These are phyloP conservation scores for Drosophila neutralis DNA, from an alignment of 2,888 invertebrate genomes.

Conservation along the genomic window DNA sequence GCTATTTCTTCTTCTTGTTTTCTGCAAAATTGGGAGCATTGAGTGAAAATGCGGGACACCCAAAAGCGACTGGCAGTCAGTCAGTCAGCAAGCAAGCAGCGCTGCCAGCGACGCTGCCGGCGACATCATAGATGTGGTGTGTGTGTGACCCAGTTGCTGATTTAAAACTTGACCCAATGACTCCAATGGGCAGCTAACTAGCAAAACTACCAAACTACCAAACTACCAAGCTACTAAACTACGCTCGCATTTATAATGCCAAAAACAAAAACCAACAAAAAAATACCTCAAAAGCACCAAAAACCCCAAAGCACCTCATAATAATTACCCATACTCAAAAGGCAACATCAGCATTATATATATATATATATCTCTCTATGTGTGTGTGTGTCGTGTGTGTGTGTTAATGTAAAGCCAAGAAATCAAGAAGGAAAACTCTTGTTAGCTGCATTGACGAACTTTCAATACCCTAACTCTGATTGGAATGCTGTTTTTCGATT, in stretches of 20 bases:
- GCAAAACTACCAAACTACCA: slow-evolving; percentile 48
- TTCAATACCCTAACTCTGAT: slow-evolving; percentile 9
- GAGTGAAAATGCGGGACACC: slow-evolving; percentile 73
- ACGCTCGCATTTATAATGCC: slow-evolving; percentile 48
- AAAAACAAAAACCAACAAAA: slow-evolving; percentile 21
- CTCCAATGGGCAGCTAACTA: slow-evolving; percentile 77
- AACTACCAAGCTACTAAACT: slow-evolving; percentile 41
- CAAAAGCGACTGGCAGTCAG: slow-evolving; percentile 47
- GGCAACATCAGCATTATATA: slow-evolving; percentile 16
- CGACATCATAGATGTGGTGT: slow-evolving; percentile 14
- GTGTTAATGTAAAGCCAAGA: slow-evolving; percentile 1
- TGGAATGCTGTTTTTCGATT: background rate
- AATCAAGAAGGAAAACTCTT: slow-evolving; percentile 2
- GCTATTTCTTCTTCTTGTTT: slow-evolving; percentile 38
- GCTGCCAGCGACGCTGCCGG: slow-evolving; percentile 20
- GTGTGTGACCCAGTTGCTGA: slow-evolving; percentile 77
- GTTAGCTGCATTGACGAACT: slow-evolving; percentile 1
- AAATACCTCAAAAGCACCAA: background rate
- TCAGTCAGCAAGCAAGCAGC: slow-evolving; percentile 17
- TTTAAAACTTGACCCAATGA: slow-evolving; percentile 83
- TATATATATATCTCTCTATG: background rate
- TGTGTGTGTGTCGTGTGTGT: slow-evolving; percentile 4
- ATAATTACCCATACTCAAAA: slow-evolving; percentile 61
- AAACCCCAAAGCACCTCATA: slow-evolving; percentile 61
- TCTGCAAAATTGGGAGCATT: slow-evolving; percentile 56